Base-by-base conservation (phyloP, 2,888 invertebrate genomes). In the Parascotia fuliginaria region DNA sequence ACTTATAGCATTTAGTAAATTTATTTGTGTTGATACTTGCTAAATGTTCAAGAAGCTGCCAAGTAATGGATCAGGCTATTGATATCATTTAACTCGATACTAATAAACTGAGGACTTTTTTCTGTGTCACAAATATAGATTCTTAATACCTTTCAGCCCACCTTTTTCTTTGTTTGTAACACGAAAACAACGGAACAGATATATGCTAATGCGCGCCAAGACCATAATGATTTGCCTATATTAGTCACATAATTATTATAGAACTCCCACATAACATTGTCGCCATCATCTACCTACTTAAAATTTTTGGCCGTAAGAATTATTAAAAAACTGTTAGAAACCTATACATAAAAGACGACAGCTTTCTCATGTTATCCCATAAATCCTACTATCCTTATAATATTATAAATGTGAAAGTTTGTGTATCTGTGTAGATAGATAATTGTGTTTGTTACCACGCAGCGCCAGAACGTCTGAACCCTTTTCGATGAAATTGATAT, bases 211-310 rank as follows among this genome's bases (percentile, higher is more conserved):
- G 24, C n/a, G 51, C 50, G 66, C 54, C 66, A 65, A 65, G 36
- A 29, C 42, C 52, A 54, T 46, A 54, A 48, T 27, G 48, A 44
- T 58, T 44, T 37, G 66, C 59, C 66, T 62, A 49, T 66, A n/a
- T n/a, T 52, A 66, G 39, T 66, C 63, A 66, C 22, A 44, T n/a
- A 50, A 45, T 16, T 48, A 45, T 38, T 50, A 54, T 57, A 19
- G 34, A 43, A 51, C 40, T 51, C 51, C 57, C 37, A 65, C 57
- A 12, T 34, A 29, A 31, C 12, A 14, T 42, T 48, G 33, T 34
- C 34, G 11, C 22, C n/a, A n/a, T n/a, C n/a, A n/a, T n/a, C n/a
- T n/a, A 34, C 40, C 47, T 48, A 56, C 39, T 14, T 38, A 13
- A 32, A 16, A 33, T 24, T 11, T 31, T 29, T 2, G 24, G 13